Base-by-base conservation (phyloP, 2,113 vertebrate genomes). In the Apodemus sylvaticus region DNA sequence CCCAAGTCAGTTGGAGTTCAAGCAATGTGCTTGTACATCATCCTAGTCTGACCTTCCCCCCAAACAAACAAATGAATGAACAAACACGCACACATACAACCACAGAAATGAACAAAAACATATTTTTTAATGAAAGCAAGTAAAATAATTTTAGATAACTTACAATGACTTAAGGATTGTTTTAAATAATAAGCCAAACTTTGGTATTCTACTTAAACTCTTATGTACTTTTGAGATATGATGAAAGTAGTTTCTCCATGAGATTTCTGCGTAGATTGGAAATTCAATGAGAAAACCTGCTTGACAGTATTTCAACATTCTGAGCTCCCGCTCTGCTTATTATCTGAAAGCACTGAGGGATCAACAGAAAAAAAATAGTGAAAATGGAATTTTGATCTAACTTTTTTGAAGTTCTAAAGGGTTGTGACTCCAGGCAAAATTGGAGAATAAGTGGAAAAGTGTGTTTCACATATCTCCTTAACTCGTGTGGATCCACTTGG, bases 261-360 rank as follows among this genome's bases (percentile, higher is more conserved):
- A 95, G 91, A 96, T 97, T 97, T 97, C 96, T 94, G 94, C 90
- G 95, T 93, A 97, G 94, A 97, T 93, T 95, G 95, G 55, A 96
- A 97, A 96, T 96, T 94, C 94, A 94, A 76, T 94, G 94, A 96
- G 89, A 95, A 97, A 97, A 93, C 13, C 95, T 86, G 62, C 86
- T 91, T 95, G 97, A 94, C 91, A 96, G 70, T 94, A 96, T 95
- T 95, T 94, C 94, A 93, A 74, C 94, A 94, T 96, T 95, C 89
- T 82, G 78, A 74, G 88, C 93, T 94, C 95, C 24, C 0, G 39
- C 89, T 96, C 96, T 1, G 5, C 93, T 97, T 97, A 96, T 94
- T 97, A 97, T 96, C 66, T 91, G 86, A 95, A 95, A 97, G 77
- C 91, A 94, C 86, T 74, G 60, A 97, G 86, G 73, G 93, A 97